Percentiles rank a stretch among this genome's conserved stretches.
phyloP scores from a whole-genome alignment of 2,888 invertebrate species.

The Gari tellinella region DNA sequence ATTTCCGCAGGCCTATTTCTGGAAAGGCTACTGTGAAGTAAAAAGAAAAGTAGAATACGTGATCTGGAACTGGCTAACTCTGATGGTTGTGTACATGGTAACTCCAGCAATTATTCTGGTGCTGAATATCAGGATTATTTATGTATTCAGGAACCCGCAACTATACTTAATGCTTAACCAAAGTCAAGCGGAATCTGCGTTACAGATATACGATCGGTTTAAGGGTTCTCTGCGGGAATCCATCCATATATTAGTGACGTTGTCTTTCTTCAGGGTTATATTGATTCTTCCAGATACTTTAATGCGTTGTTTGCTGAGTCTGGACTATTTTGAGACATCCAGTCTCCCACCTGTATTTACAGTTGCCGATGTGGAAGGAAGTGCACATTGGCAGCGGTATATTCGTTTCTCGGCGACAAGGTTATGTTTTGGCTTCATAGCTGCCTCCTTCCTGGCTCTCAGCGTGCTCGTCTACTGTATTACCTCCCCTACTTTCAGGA shows the following conservation, averaged over 20 bases:
- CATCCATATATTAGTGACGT: conserved; percentile 17
- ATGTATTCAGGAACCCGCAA: conserved; percentile 38
- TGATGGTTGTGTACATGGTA: conserved; percentile 69
- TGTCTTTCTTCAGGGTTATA: conserved; percentile 80
- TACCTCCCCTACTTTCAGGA: too few species aligned
- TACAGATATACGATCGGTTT: conserved; percentile 6
- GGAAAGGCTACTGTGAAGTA: conserved; percentile 65
- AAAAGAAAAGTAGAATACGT: not conserved
- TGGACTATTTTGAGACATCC: conserved; percentile 47
- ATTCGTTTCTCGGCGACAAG: too few species aligned
- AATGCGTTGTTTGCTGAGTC: conserved; percentile 70
- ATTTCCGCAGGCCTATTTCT: conserved; percentile 80
- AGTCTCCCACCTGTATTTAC: conserved; percentile 7
- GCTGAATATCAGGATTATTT: conserved; percentile 71
- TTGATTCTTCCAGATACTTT: conserved; percentile 79
- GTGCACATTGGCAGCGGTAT: conserved; percentile 2
- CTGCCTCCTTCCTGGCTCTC: too few species aligned
- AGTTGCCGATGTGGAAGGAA: conserved; percentile 1
- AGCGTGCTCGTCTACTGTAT: too few species aligned
- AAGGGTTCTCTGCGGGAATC: conserved; percentile 7
- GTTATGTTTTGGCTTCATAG: too few species aligned
- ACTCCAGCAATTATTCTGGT: conserved; percentile 70
- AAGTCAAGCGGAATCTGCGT: not conserved
- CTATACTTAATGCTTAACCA: not conserved
- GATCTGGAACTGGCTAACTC: conserved; percentile 73